Evolutionary conservation across 2,888 invertebrate species (phyloP).

Genomic region (Colostygia pectinataria): DNA sequence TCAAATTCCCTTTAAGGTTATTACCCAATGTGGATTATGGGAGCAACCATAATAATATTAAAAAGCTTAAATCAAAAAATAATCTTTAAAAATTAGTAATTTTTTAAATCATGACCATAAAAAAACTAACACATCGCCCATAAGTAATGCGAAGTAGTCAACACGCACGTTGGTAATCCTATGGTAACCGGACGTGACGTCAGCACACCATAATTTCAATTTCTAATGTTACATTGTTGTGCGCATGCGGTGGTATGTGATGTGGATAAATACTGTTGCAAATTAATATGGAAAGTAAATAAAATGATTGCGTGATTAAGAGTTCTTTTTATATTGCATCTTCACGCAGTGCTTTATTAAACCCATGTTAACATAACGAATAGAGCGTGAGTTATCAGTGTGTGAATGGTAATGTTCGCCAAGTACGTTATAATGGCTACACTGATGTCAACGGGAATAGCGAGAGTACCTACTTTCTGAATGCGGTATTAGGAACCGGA

Average conservation of each 20-base stretch:
- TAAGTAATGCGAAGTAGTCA: conserved; percentile 9
- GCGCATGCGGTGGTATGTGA: conserved; percentile 44
- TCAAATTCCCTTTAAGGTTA: too few species aligned
- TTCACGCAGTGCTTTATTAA: background rate
- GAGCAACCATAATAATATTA: too few species aligned
- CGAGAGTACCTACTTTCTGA: too few species aligned
- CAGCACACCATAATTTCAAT: conserved; percentile 47
- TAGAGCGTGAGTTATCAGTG: background rate
- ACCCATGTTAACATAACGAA: too few species aligned
- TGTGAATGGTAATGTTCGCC: too few species aligned
- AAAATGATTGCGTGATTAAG: conserved; percentile 24
- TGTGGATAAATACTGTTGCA: conserved; percentile 31
- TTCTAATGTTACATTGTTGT: conserved; percentile 54
- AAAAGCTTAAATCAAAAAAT: too few species aligned
- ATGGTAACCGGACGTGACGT: conserved; percentile 54
- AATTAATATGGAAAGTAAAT: conserved; percentile 33
- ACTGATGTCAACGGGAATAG: too few species aligned
- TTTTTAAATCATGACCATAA: conserved; percentile 8
- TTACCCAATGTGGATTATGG: too few species aligned
- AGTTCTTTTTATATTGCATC: conserved; percentile 15
- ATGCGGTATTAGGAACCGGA: too few species aligned
- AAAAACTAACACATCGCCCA: background rate
- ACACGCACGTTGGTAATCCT: conserved; percentile 25
- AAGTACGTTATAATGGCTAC: too few species aligned
- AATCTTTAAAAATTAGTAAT: too few species aligned